Conservation (phyloP, 2,797 vertebrate genomes). For the Cryptoprocta ferox region DNA sequence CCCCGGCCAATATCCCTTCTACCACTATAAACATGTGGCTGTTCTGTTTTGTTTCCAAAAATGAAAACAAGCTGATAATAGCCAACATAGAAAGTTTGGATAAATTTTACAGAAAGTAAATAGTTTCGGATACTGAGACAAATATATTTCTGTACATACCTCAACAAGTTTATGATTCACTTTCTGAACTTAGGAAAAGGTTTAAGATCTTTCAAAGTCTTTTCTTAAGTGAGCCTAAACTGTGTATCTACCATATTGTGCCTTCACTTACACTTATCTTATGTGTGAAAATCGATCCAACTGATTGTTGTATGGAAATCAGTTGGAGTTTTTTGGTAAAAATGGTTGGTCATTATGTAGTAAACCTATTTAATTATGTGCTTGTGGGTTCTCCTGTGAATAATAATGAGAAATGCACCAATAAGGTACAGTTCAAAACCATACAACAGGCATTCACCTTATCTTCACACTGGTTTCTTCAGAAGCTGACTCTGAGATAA, state of each 20-base stretch:
- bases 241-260: not conserved
- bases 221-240: constrained; percentile 26
- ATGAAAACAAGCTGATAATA: constrained; percentile 26
- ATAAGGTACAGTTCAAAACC: not conserved
- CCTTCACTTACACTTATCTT: constrained; percentile 17
- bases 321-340: not conserved
- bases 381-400: not conserved
- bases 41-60: constrained; percentile 31
- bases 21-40: not conserved
- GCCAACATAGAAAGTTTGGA: not conserved
- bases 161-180: constrained; percentile 42
- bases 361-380: not conserved
- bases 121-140: not conserved
- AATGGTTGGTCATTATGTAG: not conserved
- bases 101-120: constrained; percentile 44
- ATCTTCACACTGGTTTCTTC: not conserved
- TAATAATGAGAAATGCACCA: not conserved
- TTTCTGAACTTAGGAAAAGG: constrained; percentile 40
- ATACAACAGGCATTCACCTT: not conserved
- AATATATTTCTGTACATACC: not conserved
- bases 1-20: not conserved
- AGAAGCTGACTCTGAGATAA: not conserved
- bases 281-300: not conserved
- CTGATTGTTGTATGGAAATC: not conserved
- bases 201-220: constrained; percentile 7